Percentiles rank a stretch among this genome's conserved stretches.
Evolutionary conservation across 2,113 vertebrate species (phyloP).

Genomic region (Myodes glareolus): DNA sequence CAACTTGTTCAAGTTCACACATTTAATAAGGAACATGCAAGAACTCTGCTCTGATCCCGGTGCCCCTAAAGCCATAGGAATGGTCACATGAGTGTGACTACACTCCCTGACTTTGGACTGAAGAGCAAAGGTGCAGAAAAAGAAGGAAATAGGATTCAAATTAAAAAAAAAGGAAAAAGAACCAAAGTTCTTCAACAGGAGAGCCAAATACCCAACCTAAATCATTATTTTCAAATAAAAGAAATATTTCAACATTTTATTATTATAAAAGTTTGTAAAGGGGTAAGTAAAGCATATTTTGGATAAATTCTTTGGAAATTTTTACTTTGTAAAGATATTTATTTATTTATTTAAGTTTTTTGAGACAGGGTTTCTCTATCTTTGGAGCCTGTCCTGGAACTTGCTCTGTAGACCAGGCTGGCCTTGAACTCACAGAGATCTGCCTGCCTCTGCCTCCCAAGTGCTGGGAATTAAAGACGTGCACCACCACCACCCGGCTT

Average conservation of each 20-base stretch:
- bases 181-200: not conserved
- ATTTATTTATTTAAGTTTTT: not conserved
- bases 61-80: not conserved
- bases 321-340: not conserved
- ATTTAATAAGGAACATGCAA: not conserved
- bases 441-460: no score
- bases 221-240: constrained; percentile 51
- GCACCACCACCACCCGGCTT: no score
- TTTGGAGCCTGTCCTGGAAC: no score
- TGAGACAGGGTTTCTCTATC: no score
- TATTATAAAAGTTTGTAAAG: constrained; percentile 2
- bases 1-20: not conserved
- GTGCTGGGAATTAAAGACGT: no score
- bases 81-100: not conserved
- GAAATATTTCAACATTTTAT: constrained; percentile 22
- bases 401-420: no score
- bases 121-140: not conserved
- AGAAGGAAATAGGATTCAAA: not conserved
- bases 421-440: no score
- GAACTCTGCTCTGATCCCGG: not conserved
- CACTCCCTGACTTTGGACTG: not conserved
- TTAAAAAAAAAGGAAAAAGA: constrained; percentile 11
- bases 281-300: not conserved
- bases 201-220: not conserved
- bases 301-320: not conserved